Evolutionary conservation across 23 tunicate genomes (phyloP), one percentile per base, ranked within the genome.

Genomic region (Halocynthia aurantium): DNA sequence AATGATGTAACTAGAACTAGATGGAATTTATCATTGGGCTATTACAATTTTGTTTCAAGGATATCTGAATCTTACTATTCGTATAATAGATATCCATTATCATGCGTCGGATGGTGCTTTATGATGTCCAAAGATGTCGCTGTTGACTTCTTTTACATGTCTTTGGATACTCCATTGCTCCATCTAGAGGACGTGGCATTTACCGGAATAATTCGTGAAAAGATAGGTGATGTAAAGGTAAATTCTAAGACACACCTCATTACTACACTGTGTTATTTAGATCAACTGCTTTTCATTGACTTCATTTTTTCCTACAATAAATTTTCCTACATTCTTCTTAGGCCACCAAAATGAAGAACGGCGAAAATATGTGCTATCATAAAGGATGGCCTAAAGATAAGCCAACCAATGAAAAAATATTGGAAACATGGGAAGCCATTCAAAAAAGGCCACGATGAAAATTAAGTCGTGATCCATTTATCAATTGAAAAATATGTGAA

Each of bases 71-170:
- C 44, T 31, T 31, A 31, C 44, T 4, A 31, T 31, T 31, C 44
- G 44, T 31, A 31, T 31, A 31, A 12, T 55, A 89, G 97, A 52
- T 91, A 93, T 73, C 98, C 98, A 5, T 52, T 84, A 10, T 84
- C 94, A 6, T 93, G 98, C 81, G 84, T 88, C 67, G 98, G 98
- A 0, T 93, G 98, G 98, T 93, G 98, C 58, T 93, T 81, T 81
- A 80, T 81, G 58, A 77, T 93, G 94, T 72, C 95, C 18, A 66
- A 65, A 10, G 78, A 58, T 50, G 89, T 84, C 17, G 93, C 70
- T 6, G 70, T 70, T 10, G 86, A 93, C 9, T 68, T 93, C 2
- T 93, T 88, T 72, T 76, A 55, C 61, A 81, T 76, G 73, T 87
- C 98, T 13, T 50, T 88, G 19, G 72, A 84, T n/a, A 93, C 95